A percentile compares a stretch with the other conserved stretches of the same genome.
phyloP scores from a whole-genome alignment of 2,113 vertebrate genomes.

The Cyprinodon tularosa region DNA sequence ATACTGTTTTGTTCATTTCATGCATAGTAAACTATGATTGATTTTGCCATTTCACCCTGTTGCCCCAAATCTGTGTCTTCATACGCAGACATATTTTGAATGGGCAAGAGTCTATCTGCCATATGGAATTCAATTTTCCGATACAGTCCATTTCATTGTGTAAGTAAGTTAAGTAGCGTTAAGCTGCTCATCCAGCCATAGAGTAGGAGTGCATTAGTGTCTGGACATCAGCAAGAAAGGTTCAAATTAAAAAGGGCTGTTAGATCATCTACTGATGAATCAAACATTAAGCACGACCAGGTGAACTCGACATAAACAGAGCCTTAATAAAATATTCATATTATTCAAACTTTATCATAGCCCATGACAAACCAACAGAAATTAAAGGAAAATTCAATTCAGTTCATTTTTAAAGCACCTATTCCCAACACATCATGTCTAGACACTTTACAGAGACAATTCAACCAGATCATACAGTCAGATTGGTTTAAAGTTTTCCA shows the following conservation, averaged over 20 bases:
- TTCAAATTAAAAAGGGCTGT: constrained; percentile 34
- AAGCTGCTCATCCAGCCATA: constrained; percentile 45
- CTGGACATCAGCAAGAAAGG: constrained; percentile 29
- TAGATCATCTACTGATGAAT: background rate
- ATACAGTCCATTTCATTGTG: constrained; percentile 62
- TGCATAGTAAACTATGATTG: constrained; percentile 48
- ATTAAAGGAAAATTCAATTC: no score
- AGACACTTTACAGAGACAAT: no score
- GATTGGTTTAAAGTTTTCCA: no score
- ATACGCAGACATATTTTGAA: constrained; percentile 11
- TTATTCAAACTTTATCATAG: background rate
- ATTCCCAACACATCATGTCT: no score
- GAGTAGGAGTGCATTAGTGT: constrained; percentile 55
- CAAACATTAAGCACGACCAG: background rate
- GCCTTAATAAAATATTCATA: background rate
- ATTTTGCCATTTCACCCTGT: constrained; percentile 44
- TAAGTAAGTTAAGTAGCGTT: constrained; percentile 61
- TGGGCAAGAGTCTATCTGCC: constrained; percentile 19
- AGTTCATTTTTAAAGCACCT: no score
- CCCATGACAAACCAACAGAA: background rate
- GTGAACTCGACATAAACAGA: background rate
- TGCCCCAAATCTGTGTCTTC: constrained; percentile 42
- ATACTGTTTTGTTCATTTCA: constrained; percentile 58
- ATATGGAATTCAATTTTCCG: constrained; percentile 45
- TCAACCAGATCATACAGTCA: no score